These are phyloP conservation scores for Penaeus vannamei DNA, from an alignment of 1,140 invertebrate species.

Conservation along the genomic window DNA sequence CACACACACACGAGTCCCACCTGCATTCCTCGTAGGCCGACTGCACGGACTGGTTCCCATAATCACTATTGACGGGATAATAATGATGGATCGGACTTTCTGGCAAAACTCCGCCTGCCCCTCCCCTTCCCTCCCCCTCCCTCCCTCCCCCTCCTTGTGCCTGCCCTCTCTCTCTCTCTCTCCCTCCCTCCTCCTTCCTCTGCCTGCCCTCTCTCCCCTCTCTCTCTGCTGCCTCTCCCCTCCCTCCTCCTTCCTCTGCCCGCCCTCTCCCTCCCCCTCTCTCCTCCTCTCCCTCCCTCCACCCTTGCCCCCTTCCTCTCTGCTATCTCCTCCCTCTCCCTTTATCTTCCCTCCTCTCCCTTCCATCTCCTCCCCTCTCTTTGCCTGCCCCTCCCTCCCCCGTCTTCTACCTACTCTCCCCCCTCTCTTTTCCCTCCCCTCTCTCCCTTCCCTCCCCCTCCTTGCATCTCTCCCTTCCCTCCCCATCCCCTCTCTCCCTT, in stretches of 20 bases:
- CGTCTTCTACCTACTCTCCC: not conserved
- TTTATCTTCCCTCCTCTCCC: not conserved
- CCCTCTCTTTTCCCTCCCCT: not conserved
- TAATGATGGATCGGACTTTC: constrained; percentile 44
- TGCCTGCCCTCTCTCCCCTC: not conserved
- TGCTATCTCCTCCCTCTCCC: not conserved
- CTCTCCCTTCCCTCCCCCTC: not conserved
- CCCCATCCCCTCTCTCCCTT: not conserved
- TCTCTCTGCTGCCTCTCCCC: not conserved
- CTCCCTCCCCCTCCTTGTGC: too few relatives aligned
- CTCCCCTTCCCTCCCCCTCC: not conserved
- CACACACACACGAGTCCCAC: not conserved
- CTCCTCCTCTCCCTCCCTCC: not conserved
- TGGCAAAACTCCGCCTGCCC: constrained; percentile 35
- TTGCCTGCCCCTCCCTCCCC: not conserved
- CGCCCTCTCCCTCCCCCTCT: too few relatives aligned
- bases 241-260: too few relatives aligned
- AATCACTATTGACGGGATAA: constrained; percentile 63
- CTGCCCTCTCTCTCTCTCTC: too few relatives aligned
- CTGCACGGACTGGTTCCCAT: constrained; percentile 20
- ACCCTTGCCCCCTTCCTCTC: not conserved
- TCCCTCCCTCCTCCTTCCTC: not conserved
- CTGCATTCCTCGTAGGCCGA: constrained; percentile 21
- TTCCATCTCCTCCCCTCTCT: not conserved
- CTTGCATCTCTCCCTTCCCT: too few relatives aligned